A percentile compares a stretch with the other conserved stretches of the same genome.
phyloP scores from a whole-genome alignment of 2,113 vertebrate genomes.

The Emydocephalus ijimae region DNA sequence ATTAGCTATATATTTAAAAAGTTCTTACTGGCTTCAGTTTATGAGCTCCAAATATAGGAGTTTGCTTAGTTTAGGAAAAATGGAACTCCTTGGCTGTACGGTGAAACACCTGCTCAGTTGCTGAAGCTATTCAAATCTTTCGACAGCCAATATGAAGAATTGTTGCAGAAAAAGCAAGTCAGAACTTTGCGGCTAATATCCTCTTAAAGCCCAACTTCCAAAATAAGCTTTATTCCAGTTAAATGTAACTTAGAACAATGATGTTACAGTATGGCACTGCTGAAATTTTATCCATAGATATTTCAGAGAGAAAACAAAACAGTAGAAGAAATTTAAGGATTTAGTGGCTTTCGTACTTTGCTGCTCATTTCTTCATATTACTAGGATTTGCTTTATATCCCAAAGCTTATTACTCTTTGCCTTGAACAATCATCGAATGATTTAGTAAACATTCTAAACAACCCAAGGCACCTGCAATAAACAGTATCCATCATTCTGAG shows the following conservation, averaged over 20 bases:
- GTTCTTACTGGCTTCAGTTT: conserved; percentile 76
- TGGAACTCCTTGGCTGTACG: conserved; percentile 85
- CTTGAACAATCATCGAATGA: background rate
- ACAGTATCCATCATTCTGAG: background rate
- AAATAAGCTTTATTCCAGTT: background rate
- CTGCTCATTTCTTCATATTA: background rate
- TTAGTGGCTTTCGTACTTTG: background rate
- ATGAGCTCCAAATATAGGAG: conserved; percentile 76
- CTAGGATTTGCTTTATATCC: background rate
- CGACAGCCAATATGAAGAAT: conserved; percentile 89
- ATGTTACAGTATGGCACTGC: background rate
- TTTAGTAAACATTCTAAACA: background rate
- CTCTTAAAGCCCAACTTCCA: background rate
- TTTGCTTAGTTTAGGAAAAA: conserved; percentile 83
- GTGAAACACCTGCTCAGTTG: conserved; percentile 73
- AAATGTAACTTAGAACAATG: background rate
- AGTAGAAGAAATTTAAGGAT: background rate
- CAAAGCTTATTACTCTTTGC: background rate
- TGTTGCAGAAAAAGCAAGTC: conserved; percentile 65
- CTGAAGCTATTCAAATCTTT: conserved; percentile 82
- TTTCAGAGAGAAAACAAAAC: background rate
- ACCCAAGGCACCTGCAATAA: background rate
- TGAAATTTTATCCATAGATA: background rate
- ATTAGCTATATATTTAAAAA: background rate
- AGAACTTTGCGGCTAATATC: too few relatives aligned